Evolutionary conservation across 2,113 vertebrate species (phyloP), one percentile per base, ranked within the genome.

Genomic region (Albula goreensis): DNA sequence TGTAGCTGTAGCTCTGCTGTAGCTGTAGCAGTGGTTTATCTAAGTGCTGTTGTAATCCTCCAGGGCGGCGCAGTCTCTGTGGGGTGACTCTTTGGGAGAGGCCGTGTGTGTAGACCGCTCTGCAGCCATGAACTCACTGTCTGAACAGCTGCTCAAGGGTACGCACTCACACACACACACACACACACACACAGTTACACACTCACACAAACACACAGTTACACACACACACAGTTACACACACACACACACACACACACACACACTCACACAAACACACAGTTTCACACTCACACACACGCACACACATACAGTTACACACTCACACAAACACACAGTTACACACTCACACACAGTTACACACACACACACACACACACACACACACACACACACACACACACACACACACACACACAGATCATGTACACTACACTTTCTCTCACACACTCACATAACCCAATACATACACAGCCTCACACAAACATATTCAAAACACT

Each of bases 101-200:
- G 95, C 96, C 87, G 78, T 97, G 83, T 97, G 97, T 92, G 96
- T 98, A 77, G 97, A 98, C 91, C 92, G 91, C 81, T 97, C 97
- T 0, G 89, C 92, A 12, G 88, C 95, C 5, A 98, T 98, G 97
- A 95, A 97, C 93, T 80, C 83, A 57, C 89, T 97, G 83, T 96
- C 96, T 15, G 96, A 97, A 50, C 93, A 89, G 74, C 93, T 97
- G 66, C 94, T 97, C 31, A 95, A 89, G 91, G 95, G 95, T 95
- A 66, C 17, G 66, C 5, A 10, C 13, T 7, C 56, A 82, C 1
- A 78, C 31, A 79, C 31, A 11, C 4, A 81, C 49, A 81, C 50
- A 81, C 80, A 81, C 49, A 13, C 49, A 81, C 80, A 81, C 50
- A 81, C 77, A 78, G 9, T 0, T 11, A 78, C 41, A 49, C 41